Percentiles rank a stretch among this genome's conserved stretches.
phyloP scores from a whole-genome alignment of 1,140 invertebrate species.

The Carcinoscorpius rotundicauda region DNA sequence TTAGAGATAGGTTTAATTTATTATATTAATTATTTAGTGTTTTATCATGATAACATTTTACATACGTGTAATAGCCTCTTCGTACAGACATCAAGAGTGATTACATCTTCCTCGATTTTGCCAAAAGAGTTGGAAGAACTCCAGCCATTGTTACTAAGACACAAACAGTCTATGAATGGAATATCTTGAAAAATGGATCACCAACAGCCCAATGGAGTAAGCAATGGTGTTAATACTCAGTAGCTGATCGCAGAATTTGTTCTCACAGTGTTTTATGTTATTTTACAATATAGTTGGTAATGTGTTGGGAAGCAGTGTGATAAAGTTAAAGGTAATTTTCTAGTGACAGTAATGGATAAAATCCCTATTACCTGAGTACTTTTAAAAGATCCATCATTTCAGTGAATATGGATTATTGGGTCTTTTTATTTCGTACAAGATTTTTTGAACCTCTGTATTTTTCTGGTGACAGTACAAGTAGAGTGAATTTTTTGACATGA shows the following conservation, averaged over 20 bases:
- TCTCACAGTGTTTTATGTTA: not conserved
- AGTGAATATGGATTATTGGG: too few relatives aligned
- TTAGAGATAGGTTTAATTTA: slow-evolving; percentile 1
- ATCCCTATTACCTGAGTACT: not conserved
- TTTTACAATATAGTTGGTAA: not conserved
- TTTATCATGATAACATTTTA: too few relatives aligned
- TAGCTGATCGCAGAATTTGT: not conserved
- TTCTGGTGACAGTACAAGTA: too few relatives aligned
- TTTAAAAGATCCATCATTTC: too few relatives aligned
- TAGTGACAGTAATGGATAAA: not conserved
- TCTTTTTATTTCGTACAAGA: too few relatives aligned
- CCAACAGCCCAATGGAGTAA: slow-evolving; percentile 72
- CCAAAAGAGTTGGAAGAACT: slow-evolving; percentile 54
- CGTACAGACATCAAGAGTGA: slow-evolving; percentile 49
- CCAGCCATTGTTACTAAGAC: slow-evolving; percentile 59
- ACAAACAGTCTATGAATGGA: slow-evolving; percentile 69
- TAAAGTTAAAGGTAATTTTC: not conserved
- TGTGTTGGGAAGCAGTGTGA: not conserved
- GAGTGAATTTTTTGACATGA: too few relatives aligned
- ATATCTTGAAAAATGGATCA: slow-evolving; percentile 66
- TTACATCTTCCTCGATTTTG: slow-evolving; percentile 60
- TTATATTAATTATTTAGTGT: too few relatives aligned
- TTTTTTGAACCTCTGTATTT: too few relatives aligned
- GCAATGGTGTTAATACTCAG: slow-evolving; percentile 23
- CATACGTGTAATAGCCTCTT: slow-evolving; percentile 13